Evolutionary conservation across 2,797 vertebrate genomes (phyloP).

Genomic region (Hippopotamyrus pictus): DNA sequence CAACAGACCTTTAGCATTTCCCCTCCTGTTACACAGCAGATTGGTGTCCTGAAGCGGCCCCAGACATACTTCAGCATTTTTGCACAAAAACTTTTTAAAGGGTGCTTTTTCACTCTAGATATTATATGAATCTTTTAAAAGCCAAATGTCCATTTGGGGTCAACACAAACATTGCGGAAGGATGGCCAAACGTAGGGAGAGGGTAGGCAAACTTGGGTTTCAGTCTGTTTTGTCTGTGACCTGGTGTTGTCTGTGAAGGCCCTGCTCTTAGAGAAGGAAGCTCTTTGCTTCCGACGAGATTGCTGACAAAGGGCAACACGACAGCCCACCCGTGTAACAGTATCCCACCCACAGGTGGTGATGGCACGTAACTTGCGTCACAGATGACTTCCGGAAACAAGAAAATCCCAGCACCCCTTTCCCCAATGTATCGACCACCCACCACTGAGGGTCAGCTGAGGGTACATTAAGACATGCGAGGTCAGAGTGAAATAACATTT

Average conservation of each 20-base stretch:
- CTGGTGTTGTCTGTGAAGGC: background rate
- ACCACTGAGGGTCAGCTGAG: background rate
- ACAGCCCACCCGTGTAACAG: conserved; percentile 29
- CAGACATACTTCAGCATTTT: background rate
- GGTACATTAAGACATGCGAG: conserved; percentile 11
- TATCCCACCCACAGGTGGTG: conserved; percentile 31
- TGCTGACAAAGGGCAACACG: conserved; percentile 22
- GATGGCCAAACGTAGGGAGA: background rate
- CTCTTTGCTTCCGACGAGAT: background rate
- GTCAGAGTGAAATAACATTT: conserved; percentile 5
- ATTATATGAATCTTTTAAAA: background rate
- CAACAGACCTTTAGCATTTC: background rate
- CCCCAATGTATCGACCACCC: conserved; percentile 12
- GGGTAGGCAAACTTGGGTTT: background rate
- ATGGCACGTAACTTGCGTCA: conserved; percentile 24
- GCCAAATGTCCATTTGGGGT: background rate
- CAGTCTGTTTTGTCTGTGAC: background rate
- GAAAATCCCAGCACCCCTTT: conserved; percentile 21
- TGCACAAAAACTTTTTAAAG: background rate
- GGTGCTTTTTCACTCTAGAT: background rate
- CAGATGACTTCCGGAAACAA: conserved; percentile 37
- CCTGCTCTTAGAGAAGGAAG: background rate
- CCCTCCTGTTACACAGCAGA: background rate
- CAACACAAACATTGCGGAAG: background rate
- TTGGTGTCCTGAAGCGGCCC: background rate